phyloP scores from a whole-genome alignment of 2,113 vertebrate species.

The Rhinolophus sinicus region DNA sequence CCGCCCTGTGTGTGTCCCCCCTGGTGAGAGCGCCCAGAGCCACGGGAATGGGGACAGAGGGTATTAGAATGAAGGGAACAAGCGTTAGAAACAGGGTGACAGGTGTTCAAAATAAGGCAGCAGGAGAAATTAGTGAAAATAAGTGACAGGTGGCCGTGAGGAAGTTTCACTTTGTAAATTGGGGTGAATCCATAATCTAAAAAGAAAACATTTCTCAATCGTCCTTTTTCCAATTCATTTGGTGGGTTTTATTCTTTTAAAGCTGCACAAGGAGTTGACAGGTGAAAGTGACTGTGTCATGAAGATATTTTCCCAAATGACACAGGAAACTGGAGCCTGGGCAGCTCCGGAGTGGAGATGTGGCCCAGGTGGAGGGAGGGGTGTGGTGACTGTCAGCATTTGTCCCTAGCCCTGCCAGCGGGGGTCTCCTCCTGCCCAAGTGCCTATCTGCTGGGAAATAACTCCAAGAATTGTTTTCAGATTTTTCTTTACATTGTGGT shows the following conservation, averaged over 20 bases:
- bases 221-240: not conserved
- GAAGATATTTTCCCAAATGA: not conserved
- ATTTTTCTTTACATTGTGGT: not conserved
- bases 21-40: conserved; percentile 77
- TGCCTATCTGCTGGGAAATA: not conserved
- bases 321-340: not conserved
- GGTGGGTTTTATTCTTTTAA: not conserved
- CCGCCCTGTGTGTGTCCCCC: conserved; percentile 75
- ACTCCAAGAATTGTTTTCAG: not conserved
- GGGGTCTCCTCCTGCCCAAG: not conserved
- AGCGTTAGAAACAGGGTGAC: not conserved
- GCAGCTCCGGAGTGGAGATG: not conserved
- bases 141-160: no score
- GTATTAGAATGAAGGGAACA: not conserved
- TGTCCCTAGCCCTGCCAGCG: not conserved
- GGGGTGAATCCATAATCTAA: not conserved
- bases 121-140: not conserved
- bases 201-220: not conserved
- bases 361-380: not conserved
- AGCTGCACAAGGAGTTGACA: not conserved
- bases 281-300: not conserved
- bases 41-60: not conserved
- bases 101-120: not conserved
- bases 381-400: not conserved
- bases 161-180: fast-evolving